A percentile compares a stretch with the other conserved stretches of the same genome.
Conservation (phyloP, 2,797 vertebrate species). For the Melanotaenia parkinsoni region DNA sequence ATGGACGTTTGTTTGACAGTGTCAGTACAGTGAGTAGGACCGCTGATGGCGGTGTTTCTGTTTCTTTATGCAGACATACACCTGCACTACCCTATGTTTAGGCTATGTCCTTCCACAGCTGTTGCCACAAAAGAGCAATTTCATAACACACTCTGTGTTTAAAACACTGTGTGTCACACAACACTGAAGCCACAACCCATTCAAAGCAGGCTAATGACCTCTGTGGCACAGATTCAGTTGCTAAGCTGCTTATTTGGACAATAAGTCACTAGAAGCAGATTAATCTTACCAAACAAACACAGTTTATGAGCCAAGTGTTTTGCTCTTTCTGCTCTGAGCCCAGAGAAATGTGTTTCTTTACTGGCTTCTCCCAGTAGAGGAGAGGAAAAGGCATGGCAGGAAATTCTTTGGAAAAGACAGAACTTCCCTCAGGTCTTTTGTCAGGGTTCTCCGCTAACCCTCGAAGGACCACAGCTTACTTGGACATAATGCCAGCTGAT, state of each 20-base stretch:
- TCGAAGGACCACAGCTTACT: background rate
- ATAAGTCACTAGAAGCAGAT: slow-evolving; percentile 32
- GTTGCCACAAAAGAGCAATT: no score
- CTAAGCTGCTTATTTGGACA: slow-evolving; percentile 43
- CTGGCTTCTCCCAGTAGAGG: slow-evolving; percentile 41
- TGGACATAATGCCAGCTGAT: background rate
- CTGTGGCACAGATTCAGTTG: slow-evolving; percentile 11
- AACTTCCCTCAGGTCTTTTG: slow-evolving; percentile 73
- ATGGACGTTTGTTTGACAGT: no score
- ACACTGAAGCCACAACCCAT: background rate
- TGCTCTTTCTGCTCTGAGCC: slow-evolving; percentile 8
- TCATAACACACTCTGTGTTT: no score
- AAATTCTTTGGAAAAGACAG: slow-evolving; percentile 73
- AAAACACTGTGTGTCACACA: background rate
- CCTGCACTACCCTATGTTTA: no score
- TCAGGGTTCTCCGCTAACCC: slow-evolving; percentile 51
- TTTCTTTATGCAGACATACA: no score
- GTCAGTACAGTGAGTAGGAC: no score
- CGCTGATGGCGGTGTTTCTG: no score
- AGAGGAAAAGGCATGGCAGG: slow-evolving; percentile 82
- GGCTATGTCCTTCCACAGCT: no score
- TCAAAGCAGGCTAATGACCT: slow-evolving; percentile 15
- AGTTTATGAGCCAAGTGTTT: slow-evolving; percentile 22
- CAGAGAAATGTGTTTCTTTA: slow-evolving; percentile 37
- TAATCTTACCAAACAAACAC: slow-evolving; percentile 44